Conservation (phyloP, 1,140 invertebrate species). For the Chlorops oryzae region DNA sequence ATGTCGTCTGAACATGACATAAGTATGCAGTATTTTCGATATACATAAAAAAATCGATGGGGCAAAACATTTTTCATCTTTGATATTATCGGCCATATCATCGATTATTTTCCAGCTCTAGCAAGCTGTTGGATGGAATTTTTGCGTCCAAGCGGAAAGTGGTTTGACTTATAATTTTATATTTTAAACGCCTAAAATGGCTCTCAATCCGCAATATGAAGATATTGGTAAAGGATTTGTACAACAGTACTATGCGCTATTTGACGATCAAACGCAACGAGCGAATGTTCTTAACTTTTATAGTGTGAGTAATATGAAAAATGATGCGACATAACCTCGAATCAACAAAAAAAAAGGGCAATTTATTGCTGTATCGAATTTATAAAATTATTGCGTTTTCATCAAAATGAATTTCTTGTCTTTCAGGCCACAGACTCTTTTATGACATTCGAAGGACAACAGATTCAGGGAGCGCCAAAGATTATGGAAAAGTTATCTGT, state of each 20-base stretch:
- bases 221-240: constrained; percentile 89
- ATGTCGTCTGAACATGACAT: no score
- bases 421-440: constrained; percentile 81
- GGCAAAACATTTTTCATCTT: no score
- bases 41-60: no score
- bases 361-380: no score
- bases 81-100: no score
- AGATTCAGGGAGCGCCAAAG: constrained; percentile 83
- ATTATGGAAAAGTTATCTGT: constrained; percentile 93
- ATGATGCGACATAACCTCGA: background rate
- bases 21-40: no score
- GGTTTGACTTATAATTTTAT: no score
- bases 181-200: constrained; percentile 60
- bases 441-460: constrained; percentile 92
- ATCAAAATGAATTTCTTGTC: no score
- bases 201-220: constrained; percentile 83
- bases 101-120: no score
- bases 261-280: constrained; percentile 79
- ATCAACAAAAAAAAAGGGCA: background rate
- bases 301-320: constrained; percentile 65
- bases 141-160: no score
- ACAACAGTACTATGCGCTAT: constrained; percentile 84
- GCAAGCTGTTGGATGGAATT: no score
- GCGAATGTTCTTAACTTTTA: constrained; percentile 81
- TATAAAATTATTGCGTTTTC: no score